These are phyloP conservation scores for Gasteruption jaculator DNA, from an alignment of 2,888 invertebrate genomes.

Conservation along the genomic window DNA sequence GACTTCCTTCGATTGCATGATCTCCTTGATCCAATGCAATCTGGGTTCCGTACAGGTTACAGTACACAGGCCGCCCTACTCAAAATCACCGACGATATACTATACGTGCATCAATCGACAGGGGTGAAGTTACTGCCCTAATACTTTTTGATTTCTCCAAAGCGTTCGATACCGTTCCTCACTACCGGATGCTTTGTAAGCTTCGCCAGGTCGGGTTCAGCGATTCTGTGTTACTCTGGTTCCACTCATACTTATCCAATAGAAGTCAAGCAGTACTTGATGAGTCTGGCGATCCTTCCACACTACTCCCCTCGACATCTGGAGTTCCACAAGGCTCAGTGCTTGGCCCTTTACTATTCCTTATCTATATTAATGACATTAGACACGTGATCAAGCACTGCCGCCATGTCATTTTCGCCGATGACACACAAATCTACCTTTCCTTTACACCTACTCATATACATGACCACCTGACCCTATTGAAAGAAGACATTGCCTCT, in stretches of 20 bases:
- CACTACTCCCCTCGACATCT: background rate
- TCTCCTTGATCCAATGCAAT: conserved; percentile 8
- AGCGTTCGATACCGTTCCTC: background rate
- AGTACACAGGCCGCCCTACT: conserved; percentile 8
- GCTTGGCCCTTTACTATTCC: background rate
- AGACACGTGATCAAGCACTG: background rate
- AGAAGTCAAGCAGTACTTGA: background rate
- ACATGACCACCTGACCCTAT: too few relatives aligned
- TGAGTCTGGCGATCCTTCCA: background rate
- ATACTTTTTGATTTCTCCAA: conserved; percentile 12
- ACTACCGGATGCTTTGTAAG: background rate
- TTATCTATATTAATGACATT: background rate
- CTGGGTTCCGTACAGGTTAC: conserved; percentile 2
- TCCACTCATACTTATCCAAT: background rate
- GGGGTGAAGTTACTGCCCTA: background rate
- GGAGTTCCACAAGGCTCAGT: conserved; percentile 1
- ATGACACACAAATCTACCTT: background rate
- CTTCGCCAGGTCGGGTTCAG: background rate
- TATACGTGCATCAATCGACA: conserved; percentile 1
- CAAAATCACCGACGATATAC: conserved; percentile 5
- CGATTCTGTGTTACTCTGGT: background rate
- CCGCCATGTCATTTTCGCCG: background rate
- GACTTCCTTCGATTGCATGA: background rate
- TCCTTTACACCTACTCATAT: too few relatives aligned
- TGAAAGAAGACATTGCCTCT: too few relatives aligned